Evolutionary conservation across 2,797 vertebrate species (phyloP).

Genomic region (Chrysocyon brachyurus): DNA sequence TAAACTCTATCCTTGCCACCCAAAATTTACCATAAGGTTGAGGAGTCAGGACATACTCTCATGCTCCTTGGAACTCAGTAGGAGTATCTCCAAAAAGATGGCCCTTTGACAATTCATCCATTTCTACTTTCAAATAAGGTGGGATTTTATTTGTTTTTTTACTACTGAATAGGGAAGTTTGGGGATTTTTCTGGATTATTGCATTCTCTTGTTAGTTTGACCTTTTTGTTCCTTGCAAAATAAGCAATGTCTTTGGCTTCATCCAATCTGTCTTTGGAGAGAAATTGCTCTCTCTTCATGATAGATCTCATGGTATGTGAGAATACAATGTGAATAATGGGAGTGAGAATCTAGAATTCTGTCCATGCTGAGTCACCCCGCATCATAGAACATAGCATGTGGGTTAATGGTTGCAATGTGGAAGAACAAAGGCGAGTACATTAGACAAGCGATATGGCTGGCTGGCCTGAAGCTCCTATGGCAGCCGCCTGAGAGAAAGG

Average conservation of each 20-base stretch:
- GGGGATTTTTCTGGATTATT: not conserved
- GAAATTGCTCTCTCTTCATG: not conserved
- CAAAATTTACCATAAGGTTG: rapidly evolving
- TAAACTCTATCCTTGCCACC: not conserved
- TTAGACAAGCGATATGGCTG: rapidly evolving
- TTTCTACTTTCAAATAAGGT: too few relatives aligned
- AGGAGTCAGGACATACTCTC: rapidly evolving
- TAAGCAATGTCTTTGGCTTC: not conserved
- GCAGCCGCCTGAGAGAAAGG: not conserved
- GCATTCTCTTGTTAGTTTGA: not conserved
- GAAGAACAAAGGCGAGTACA: not conserved
- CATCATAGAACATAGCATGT: rapidly evolving
- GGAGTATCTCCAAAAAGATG: rapidly evolving
- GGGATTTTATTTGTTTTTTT: not conserved
- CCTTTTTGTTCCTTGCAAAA: not conserved
- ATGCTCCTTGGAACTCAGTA: not conserved
- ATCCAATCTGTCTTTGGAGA: not conserved
- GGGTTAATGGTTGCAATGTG: rapidly evolving
- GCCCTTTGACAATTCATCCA: rapidly evolving
- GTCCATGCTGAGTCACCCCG: not conserved
- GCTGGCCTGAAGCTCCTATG: not conserved
- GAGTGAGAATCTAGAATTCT: rapidly evolving
- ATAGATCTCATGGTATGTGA: not conserved
- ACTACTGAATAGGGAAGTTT: not conserved
- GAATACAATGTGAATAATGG: rapidly evolving